These are phyloP conservation scores for Empidonax traillii DNA, from an alignment of 2,113 vertebrate genomes.

Conservation along the genomic window DNA sequence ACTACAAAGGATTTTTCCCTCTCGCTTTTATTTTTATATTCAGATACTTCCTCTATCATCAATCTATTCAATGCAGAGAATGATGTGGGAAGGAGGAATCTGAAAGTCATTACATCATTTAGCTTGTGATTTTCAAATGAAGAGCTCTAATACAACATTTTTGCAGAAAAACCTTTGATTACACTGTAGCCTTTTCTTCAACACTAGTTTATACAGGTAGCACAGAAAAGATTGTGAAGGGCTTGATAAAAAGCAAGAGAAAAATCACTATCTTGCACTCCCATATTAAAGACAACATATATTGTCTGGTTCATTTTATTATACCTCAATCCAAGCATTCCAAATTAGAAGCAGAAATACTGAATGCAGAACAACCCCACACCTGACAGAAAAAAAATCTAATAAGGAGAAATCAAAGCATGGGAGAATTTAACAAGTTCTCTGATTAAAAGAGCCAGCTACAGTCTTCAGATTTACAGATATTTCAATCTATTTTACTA, in stretches of 20 bases:
- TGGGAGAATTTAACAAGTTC: slow-evolving; percentile 15
- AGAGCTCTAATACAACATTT: slow-evolving; percentile 13
- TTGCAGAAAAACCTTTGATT: neutral
- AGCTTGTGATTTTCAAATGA: slow-evolving; percentile 36
- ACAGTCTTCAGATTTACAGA: slow-evolving; percentile 33
- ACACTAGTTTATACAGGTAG: neutral
- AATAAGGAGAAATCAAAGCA: slow-evolving; percentile 48
- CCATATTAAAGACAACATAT: slow-evolving; percentile 3
- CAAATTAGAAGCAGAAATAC: slow-evolving; percentile 34
- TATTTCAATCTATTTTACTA: slow-evolving; percentile 32
- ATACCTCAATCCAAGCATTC: neutral
- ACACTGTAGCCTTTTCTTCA: neutral
- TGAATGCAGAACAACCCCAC: neutral
- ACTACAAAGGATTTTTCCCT: neutral
- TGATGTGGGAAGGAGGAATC: slow-evolving; percentile 10
- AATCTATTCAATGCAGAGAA: slow-evolving; percentile 16
- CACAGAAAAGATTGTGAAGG: slow-evolving; percentile 4
- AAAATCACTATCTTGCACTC: slow-evolving; percentile 28
- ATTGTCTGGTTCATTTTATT: neutral
- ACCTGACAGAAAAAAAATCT: neutral
- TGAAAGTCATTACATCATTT: slow-evolving; percentile 15
- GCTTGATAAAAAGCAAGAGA: slow-evolving; percentile 33
- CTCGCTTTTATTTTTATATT: neutral
- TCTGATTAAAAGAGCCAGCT: slow-evolving; percentile 39
- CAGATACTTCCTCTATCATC: neutral